Percentiles rank a stretch among this genome's conserved stretches.
Evolutionary conservation across 2,888 invertebrate species (phyloP).

Genomic region (Druceiella hillmani): DNA sequence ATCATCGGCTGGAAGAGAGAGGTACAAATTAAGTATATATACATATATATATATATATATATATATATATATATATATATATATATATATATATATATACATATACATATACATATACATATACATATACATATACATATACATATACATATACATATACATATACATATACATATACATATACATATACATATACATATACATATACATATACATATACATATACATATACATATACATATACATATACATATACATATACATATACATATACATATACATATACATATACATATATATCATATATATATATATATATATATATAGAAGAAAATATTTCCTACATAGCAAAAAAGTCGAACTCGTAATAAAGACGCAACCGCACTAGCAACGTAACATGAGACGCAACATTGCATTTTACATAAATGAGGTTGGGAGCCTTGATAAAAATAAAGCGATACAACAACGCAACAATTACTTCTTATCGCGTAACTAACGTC

Average conservation of each 20-base stretch:
- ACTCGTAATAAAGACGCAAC: too few species aligned
- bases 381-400: too few species aligned
- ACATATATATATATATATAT: constrained; percentile 13
- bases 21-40: constrained; percentile 2
- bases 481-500: too few species aligned
- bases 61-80: constrained; percentile 11
- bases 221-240: constrained; percentile 4
- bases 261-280: constrained; percentile 7
- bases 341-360: too few species aligned
- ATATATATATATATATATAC: constrained; percentile 13
- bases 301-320: too few species aligned
- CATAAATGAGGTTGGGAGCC: too few species aligned
- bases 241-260: constrained; percentile 6
- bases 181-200: background rate
- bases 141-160: constrained; percentile 12
- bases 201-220: constrained; percentile 6
- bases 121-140: constrained; percentile 14
- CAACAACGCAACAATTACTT: too few species aligned
- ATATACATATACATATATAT: too few species aligned
- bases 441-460: too few species aligned
- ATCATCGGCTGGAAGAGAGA: too few species aligned
- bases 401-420: too few species aligned
- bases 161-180: constrained; percentile 8
- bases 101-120: constrained; percentile 14
- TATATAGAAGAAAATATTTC: too few species aligned